Evolutionary conservation across 2,888 invertebrate genomes (phyloP), one percentile per base, ranked within the genome.

Genomic region (Neoscelio sp.): DNA sequence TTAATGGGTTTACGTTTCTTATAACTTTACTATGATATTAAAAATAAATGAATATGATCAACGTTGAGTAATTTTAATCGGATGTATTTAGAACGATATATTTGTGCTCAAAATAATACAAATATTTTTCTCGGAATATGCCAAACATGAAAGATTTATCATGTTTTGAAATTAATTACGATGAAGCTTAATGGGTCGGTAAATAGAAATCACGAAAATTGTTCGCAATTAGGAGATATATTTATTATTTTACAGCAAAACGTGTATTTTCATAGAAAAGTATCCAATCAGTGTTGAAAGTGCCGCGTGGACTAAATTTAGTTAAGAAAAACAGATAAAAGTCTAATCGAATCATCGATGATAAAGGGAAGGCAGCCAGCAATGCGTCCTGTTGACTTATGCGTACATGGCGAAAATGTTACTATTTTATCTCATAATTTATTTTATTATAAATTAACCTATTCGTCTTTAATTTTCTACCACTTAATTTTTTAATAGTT

Each of bases 361-460:
- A 65, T 33, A 42, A 48, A 64, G 23, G 33, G 23, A 44, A 42
- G 33, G 7, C 5, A 52, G 35, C 2, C 23, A 42, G 58, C 30
- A 12, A 33, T 26, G 26, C 20, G 46, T 35, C 54, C 35, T 10
- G 64, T 23, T 52, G 67, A 2, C 35, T 67, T 38, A 23, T 17
- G 17, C 20, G 38, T 26, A 52, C 71, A 38, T 71, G 80, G 81
- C 83, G 83, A 83, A 84, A 84, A 87, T 85, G 81, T 78, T 83
- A 81, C 80, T 85, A 80, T 85, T 86, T 83, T 82, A 82, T 75
- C 78, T 68, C 56, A 78, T 84, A 86, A 86, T 87, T 87, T 85
- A 86, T 85, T 85, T 86, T 80, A 86, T 87, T 84, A 83, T 35
- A 6, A 2, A n/a, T 5, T 64, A 42, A 74, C 12, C 42, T 26